Evolutionary conservation across 2,797 vertebrate species (phyloP), one percentile per base, ranked within the genome.

Genomic region (Chaetophractus vellerosus): DNA sequence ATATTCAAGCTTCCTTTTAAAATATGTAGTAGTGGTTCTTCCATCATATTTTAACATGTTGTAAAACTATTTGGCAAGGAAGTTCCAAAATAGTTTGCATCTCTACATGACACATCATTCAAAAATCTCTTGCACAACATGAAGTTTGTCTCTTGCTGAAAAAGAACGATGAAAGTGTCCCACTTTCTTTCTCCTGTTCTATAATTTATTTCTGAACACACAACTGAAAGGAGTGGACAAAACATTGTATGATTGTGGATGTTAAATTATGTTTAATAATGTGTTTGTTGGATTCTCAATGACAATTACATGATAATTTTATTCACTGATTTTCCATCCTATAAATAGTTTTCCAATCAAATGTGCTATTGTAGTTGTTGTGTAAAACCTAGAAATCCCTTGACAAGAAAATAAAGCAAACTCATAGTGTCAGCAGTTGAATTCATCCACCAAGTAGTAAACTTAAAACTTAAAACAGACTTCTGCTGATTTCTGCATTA

Each of bases 401-500:
- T 88, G 10, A 66, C n/a, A 88, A 95, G 64, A 57, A 94, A 96
- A 45, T 50, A 93, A 96, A 93, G 41, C 69, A 95, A 24, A 93
- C 95, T 5, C 57, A 94, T n/a, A n/a, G n/a, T n/a, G n/a, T n/a
- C n/a, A n/a, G n/a, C 26, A 82, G 21, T 57, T 81, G 52, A 96
- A 79, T 84, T 78, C 4, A 55, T 79, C 57, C 23, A 79, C 15
- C 75, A 96, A 87, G 26, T 79, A 64, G 15, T 68, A 94, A n/a
- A n/a, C n/a, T n/a, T n/a, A n/a, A 87, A 82, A 68, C 11, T 85
- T 78, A 75, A 93, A 82, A 66, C 48, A 94, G 36, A 64, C 26
- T 89, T 85, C 52, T 88, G n/a, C 28, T 69, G 61, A 96, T 80
- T 95, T 96, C 28, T 89, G 38, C 80, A 90, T 84, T 71, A 84